Conservation (phyloP, 2,113 vertebrate genomes). For the Junco hyemalis region DNA sequence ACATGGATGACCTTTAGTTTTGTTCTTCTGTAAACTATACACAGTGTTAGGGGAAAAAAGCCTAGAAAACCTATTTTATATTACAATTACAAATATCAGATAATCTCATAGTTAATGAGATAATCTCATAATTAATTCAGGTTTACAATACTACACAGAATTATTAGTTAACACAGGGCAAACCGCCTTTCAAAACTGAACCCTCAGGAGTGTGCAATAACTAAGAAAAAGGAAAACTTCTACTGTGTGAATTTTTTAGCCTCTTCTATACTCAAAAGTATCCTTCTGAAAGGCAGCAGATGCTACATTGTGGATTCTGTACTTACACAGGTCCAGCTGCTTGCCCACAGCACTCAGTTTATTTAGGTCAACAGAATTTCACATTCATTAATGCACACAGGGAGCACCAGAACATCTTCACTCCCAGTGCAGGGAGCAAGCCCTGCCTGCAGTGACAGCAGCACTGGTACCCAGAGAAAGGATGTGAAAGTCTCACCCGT, state of each 20-base stretch:
- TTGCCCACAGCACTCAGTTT: background rate
- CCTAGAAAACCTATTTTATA: background rate
- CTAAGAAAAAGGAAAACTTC: background rate
- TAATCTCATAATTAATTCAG: background rate
- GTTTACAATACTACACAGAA: background rate
- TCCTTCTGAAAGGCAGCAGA: background rate
- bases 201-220: background rate
- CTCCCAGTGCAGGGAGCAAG: background rate
- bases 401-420: background rate
- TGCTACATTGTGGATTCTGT: background rate
- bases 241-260: background rate
- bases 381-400: background rate
- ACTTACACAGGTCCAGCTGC: background rate
- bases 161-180: background rate
- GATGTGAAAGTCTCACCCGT: constrained; percentile 79
- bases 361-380: background rate
- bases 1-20: background rate
- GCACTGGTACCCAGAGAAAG: background rate
- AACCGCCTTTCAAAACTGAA: background rate
- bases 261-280: background rate
- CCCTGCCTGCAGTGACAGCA: background rate
- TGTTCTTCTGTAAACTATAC: background rate
- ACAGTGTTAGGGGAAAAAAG: background rate
- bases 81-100: background rate
- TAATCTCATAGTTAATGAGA: background rate